Base-by-base conservation (phyloP, 64 coral and sea anemone genomes). In the Pachyseris speciosa region DNA sequence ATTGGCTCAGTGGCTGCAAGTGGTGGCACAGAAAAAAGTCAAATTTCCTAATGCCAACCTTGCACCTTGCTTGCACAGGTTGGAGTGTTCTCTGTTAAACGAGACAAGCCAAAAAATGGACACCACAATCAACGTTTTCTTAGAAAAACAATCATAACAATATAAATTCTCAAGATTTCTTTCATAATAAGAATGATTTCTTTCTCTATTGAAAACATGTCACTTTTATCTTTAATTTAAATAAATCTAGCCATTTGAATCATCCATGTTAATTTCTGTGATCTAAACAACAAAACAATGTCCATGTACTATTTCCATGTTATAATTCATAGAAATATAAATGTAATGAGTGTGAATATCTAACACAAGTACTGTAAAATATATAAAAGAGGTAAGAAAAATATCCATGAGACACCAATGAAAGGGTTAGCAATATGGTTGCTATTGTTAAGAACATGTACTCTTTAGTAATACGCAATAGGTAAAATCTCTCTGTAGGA, bases 211-310 rank as follows among this genome's bases (percentile, higher is more conserved):
- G 67, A 69, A 67, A 67, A 67, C 64, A 67, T 69, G 67, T 69
- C 67, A 69, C 67, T 69, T 69, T 37, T 69, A 69, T 33, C 16
- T 69, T 38, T 69, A 69, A 69, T 69, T 37, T 69, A 69, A 69
- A 69, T 38, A 31, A 69, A 69, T 69, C 66, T 69, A 69, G 66
- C 66, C 66, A 37, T 69, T 69, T 69, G 15, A 69, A 69, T 69
- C 66, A 12, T 66, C 63, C 66, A 69, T 69, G 66, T 39, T 69
- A 37, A 69, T 69, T 69, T 68, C 31, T 69, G 67, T 69, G 32
- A 69, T 69, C 67, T 69, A 69, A 69, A 69, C 67, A 69, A 69
- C 30, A 69, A 69, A 69, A 69, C 30, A 39, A 69, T 69, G 67
- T 39, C 67, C 58, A 63, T 31, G 32, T 39, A 12, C 32, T 69